These are phyloP conservation scores for Neolamprologus kungweensis DNA, from an alignment of 2,113 vertebrate species.

Conservation along the genomic window DNA sequence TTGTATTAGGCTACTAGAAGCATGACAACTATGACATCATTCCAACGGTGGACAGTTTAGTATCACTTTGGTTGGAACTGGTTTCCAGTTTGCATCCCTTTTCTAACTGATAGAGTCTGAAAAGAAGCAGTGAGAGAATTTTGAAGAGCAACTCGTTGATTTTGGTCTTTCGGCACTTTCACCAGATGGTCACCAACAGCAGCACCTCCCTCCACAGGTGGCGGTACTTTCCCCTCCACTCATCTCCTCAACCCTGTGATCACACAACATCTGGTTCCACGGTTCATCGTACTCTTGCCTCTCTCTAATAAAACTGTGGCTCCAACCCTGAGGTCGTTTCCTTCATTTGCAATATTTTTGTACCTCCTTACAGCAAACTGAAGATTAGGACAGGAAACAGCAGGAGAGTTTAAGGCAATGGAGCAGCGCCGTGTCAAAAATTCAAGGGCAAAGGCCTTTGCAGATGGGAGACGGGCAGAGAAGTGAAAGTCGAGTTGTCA, in stretches of 20 bases:
- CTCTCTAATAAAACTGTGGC: neutral
- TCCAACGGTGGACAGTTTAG: neutral
- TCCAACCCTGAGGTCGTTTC: neutral
- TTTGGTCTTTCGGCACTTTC: neutral
- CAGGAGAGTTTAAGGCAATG: neutral
- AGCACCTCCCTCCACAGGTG: constrained; percentile 28
- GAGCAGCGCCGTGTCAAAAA: neutral
- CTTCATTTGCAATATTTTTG: neutral
- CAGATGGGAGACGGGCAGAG: neutral
- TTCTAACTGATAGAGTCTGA: neutral
- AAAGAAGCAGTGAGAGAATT: neutral
- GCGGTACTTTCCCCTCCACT: neutral
- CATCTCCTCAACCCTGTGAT: constrained; percentile 7
- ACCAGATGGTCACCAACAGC: constrained; percentile 20
- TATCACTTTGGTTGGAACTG: neutral
- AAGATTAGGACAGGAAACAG: neutral
- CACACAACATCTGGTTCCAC: constrained; percentile 37
- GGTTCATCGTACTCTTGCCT: neutral
- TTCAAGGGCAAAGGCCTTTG: neutral
- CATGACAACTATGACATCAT: neutral
- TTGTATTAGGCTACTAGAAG: neutral
- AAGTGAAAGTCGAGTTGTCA: neutral
- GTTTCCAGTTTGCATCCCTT: neutral
- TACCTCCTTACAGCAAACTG: neutral
- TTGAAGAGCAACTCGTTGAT: neutral